Evolutionary conservation across 37 sponge, comb jelly and placozoan species (phyloP), one percentile per base, ranked within the genome.

Genomic region (Axinella damicornis): DNA sequence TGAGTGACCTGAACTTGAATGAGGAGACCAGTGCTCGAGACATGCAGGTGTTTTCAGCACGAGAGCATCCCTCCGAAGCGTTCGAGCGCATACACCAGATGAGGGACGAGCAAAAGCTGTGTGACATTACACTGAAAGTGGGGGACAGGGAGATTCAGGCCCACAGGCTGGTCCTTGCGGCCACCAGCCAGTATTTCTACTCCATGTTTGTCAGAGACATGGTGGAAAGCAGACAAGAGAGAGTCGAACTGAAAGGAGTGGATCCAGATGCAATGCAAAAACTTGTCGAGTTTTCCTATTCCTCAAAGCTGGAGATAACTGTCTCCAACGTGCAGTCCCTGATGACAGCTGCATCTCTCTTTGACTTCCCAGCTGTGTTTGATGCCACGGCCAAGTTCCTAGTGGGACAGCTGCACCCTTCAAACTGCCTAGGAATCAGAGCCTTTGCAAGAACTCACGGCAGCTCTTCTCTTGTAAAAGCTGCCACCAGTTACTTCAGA

Each of bases 391-490:
- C 89, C 22, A 92, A 85, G 68, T 98, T 98, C 35, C 85, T 98
- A 20, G 79, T 63, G 1, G 62, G 86, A 20, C 95, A 98, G 40
- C 91, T 98, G 0, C 88, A 94, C 53, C 91, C 99, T 28, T 83
- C 89, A 0, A 99, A 99, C 85, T 99, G 99, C 62, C 80, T 99
- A 1, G 97, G 91, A 13, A 96, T 97, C 5, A 57, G 96, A 21
- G 21, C 71, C 14, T 97, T 95, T 87, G 98, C 96, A 5, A 82
- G 82, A 46, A 77, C 85, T 0, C 90, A 89, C 41, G 85, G 77
- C 12, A 94, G 93, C 65, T 60, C 52, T 0, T 37, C 65, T 46
- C 80, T 95, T 15, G 81, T 94, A 11, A 57, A 87, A 36, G 75
- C 79, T 31, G 89, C 95, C 6, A 62, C 84, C 0, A 31, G 27